Evolutionary conservation across 1,140 invertebrate genomes (phyloP).

Genomic region (Akabosia matsudoensis): DNA sequence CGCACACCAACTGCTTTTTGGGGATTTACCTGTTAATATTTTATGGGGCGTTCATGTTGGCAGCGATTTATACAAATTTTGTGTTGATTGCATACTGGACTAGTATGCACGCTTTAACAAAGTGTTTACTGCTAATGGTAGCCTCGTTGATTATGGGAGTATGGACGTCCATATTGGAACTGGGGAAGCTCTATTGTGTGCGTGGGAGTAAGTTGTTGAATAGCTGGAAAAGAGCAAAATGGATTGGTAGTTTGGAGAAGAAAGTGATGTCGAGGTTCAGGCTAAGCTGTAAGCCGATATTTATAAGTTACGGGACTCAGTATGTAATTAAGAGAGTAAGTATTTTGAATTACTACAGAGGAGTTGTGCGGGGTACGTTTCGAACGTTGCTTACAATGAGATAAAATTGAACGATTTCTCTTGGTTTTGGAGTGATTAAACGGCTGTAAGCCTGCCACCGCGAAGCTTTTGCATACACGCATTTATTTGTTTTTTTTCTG

Average conservation of each 20-base stretch:
- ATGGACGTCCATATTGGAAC: background rate
- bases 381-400: background rate
- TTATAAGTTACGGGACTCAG: background rate
- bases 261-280: background rate
- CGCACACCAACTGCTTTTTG: background rate
- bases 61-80: background rate
- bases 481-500: too few species aligned
- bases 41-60: background rate
- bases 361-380: background rate
- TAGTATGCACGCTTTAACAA: background rate
- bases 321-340: background rate
- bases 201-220: background rate
- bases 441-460: too few species aligned
- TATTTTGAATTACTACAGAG: background rate
- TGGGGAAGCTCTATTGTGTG: background rate
- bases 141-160: background rate
- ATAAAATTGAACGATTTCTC: too few species aligned
- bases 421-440: too few species aligned
- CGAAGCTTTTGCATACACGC: too few species aligned
- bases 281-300: background rate
- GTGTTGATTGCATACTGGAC: background rate
- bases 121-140: background rate
- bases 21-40: background rate
- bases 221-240: background rate
- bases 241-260: background rate